Evolutionary conservation across 2,797 vertebrate genomes (phyloP), one percentile per base, ranked within the genome.

Genomic region (Menidia menidia): DNA sequence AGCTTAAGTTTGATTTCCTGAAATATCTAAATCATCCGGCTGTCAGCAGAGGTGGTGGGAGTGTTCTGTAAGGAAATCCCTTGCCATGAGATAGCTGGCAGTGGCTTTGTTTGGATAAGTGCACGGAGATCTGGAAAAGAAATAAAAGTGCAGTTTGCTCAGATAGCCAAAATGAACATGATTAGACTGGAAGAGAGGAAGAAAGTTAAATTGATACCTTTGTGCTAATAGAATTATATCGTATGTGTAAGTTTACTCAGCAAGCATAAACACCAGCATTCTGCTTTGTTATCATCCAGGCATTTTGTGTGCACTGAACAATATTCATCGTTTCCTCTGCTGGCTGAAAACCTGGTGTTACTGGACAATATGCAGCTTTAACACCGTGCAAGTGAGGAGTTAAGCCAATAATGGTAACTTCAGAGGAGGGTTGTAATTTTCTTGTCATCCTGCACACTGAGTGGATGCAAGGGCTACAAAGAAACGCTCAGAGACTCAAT

Each of bases 51-150:
- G 65, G 56, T 58, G 67, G 58, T 82, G 71, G 77, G 32, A 82
- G 81, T 16, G 32, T 75, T 72, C 59, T 39, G 75, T 64, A 50
- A 84, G 83, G 78, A 88, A 87, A 87, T 81, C 84, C 77, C 78
- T 86, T 42, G 3, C 68, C 66, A 71, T 13, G 19, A 64, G 65
- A 73, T 55, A 77, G 55, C 83, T 87, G 81, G 84, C 80, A 86
- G 75, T 15, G 44, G 4, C 63, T 79, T 19, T 80, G 81, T 88
- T 88, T 87, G 77, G 71, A 78, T 75, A 80, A 82, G 64, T 66
- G 55, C 61, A 41, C 44, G 47, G 55, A 52, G 68, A 81, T 68
- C 82, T 85, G 68, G 64, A 57, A 60, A 15, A 50, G 50, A 32
- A 35, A 54, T 16, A 43, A 35, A 70, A 25, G 59, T 39, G 60